Evolutionary conservation across 2,113 vertebrate genomes (phyloP).

Genomic region (Prolemur simus): DNA sequence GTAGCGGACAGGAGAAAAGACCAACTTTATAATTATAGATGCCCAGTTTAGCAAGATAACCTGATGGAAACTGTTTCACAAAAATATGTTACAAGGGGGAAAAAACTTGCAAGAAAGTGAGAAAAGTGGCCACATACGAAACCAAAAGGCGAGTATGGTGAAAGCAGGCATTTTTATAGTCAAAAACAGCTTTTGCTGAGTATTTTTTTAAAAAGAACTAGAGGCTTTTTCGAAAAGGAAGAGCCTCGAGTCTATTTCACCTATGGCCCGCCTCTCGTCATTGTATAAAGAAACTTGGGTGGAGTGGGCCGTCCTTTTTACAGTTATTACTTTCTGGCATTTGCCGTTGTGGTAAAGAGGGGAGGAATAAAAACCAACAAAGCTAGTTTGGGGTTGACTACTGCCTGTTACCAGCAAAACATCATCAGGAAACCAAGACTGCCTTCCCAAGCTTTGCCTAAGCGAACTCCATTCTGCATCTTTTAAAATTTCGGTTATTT

Average conservation of each 20-base stretch:
- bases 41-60: neutral
- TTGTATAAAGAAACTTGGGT: slow-evolving; percentile 1
- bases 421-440: slow-evolving; percentile 37
- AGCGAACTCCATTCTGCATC: neutral
- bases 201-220: slow-evolving; percentile 24
- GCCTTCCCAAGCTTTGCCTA: neutral
- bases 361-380: slow-evolving; percentile 50
- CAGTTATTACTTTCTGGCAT: slow-evolving; percentile 8
- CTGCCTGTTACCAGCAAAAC: slow-evolving; percentile 44
- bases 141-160: neutral
- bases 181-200: slow-evolving; percentile 29
- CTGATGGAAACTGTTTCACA: slow-evolving; percentile 26
- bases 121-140: neutral
- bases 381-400: slow-evolving; percentile 26
- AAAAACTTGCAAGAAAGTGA: slow-evolving; percentile 10
- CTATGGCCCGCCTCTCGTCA: neutral
- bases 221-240: neutral
- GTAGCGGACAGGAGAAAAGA: neutral
- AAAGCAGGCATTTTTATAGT: slow-evolving; percentile 41
- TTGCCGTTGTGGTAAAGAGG: slow-evolving; percentile 29
- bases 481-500: neutral
- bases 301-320: neutral
- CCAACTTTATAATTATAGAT: neutral
- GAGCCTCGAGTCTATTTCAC: slow-evolving; percentile 38
- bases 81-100: neutral